Evolutionary conservation across 2,888 invertebrate genomes (phyloP).

Genomic region (Anthophora plumipes): DNA sequence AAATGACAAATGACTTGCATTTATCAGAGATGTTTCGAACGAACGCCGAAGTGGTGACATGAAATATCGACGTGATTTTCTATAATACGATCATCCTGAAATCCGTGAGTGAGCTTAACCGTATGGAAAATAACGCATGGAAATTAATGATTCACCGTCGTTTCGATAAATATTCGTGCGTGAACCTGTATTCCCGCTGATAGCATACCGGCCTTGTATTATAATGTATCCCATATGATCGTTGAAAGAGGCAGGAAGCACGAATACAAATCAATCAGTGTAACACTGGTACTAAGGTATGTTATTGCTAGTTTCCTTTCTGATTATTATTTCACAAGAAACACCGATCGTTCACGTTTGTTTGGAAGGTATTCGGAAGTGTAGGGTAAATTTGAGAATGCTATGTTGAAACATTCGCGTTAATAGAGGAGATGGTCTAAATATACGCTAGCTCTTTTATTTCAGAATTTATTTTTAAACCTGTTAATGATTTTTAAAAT

Average conservation of each 20-base stretch:
- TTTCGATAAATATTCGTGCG: constrained; percentile 32
- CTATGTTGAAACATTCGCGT: too few species aligned
- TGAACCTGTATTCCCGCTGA: not conserved
- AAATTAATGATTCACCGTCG: constrained; percentile 49
- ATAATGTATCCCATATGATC: not conserved
- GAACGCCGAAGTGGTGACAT: constrained; percentile 58
- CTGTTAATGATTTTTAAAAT: too few species aligned
- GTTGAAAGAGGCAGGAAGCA: not conserved
- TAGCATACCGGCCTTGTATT: not conserved
- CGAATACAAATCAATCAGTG: constrained; percentile 4
- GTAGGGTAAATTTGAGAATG: too few species aligned
- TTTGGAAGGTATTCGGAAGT: too few species aligned
- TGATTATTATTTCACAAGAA: too few species aligned
- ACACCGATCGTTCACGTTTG: too few species aligned
- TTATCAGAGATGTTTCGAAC: constrained; percentile 55
- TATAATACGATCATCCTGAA: constrained; percentile 59
- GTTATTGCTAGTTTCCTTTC: too few species aligned
- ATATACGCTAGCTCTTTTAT: too few species aligned
- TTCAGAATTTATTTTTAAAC: too few species aligned
- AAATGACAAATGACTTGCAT: constrained; percentile 62
- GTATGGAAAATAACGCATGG: constrained; percentile 27
- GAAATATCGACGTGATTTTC: constrained; percentile 61
- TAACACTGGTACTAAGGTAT: not conserved
- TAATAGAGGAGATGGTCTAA: too few species aligned
- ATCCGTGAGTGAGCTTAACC: constrained; percentile 26